phyloP scores from a whole-genome alignment of 2,888 invertebrate species.

The Eupelmus urozonus region DNA sequence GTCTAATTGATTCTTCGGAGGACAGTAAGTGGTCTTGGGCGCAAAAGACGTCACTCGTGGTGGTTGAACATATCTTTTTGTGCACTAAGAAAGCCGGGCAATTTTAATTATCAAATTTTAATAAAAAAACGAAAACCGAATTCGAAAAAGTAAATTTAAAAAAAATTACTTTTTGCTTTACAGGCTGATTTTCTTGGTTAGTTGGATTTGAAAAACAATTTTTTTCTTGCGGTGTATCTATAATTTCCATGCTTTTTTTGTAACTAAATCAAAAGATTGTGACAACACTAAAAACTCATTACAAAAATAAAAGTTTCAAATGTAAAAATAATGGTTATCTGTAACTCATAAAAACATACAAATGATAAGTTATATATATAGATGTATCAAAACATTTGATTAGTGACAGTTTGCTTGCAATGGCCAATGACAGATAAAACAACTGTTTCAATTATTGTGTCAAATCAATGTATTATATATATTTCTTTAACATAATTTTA shows the following conservation, averaged over 20 bases:
- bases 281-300: conserved; percentile 1
- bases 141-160: not conserved
- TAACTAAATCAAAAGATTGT: conserved; percentile 13
- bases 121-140: not conserved
- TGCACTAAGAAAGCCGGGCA: conserved; percentile 61
- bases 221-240: conserved; percentile 33
- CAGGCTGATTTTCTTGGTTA: conserved; percentile 37
- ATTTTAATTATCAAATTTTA: conserved; percentile 4
- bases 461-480: conserved; percentile 48
- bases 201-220: not conserved
- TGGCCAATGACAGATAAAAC: conserved; percentile 24
- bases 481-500: conserved; percentile 41
- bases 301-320: conserved; percentile 7
- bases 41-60: conserved; percentile 69
- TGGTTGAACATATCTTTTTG: conserved; percentile 72
- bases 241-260: conserved; percentile 49
- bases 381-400: conserved; percentile 51
- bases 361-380: conserved; percentile 15
- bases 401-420: conserved; percentile 23
- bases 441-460: conserved; percentile 35
- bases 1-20: conserved; percentile 68
- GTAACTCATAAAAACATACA: conserved; percentile 33
- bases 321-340: conserved; percentile 18
- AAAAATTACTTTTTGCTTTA: conserved; percentile 29
- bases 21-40: conserved; percentile 66